phyloP scores from a whole-genome alignment of 2,888 invertebrate genomes.

The Corbicula japonica region DNA sequence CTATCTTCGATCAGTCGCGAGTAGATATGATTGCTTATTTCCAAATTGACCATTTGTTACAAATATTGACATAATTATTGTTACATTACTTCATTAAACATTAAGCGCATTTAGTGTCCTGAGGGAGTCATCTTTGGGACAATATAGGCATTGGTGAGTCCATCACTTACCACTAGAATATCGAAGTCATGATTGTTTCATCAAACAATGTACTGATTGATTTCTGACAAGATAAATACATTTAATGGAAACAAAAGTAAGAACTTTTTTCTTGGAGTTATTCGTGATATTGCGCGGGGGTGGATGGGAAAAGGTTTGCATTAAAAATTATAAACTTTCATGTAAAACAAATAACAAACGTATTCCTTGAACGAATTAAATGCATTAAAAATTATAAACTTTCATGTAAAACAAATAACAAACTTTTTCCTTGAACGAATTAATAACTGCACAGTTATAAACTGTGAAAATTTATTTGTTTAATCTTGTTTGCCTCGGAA shows the following conservation, averaged over 20 bases:
- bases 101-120: slow-evolving; percentile 26
- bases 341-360: too few relatives aligned
- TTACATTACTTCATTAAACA: slow-evolving; percentile 53
- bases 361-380: too few relatives aligned
- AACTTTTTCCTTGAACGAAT: too few relatives aligned
- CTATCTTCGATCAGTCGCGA: slow-evolving; percentile 16
- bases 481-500: too few relatives aligned
- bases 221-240: neutral
- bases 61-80: slow-evolving; percentile 49
- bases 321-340: slow-evolving; percentile 6
- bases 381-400: slow-evolving; percentile 4
- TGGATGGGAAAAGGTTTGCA: neutral
- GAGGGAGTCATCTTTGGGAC: slow-evolving; percentile 18
- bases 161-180: neutral
- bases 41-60: slow-evolving; percentile 43
- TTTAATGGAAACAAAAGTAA: neutral
- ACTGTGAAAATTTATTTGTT: too few relatives aligned
- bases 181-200: neutral
- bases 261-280: too few relatives aligned
- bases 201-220: neutral
- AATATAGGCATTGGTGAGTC: slow-evolving; percentile 16
- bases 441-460: too few relatives aligned
- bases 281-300: neutral
- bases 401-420: too few relatives aligned
- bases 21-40: slow-evolving; percentile 29